Evolutionary conservation across 1,140 invertebrate genomes (phyloP).

Genomic region (Monochamus saltuarius): DNA sequence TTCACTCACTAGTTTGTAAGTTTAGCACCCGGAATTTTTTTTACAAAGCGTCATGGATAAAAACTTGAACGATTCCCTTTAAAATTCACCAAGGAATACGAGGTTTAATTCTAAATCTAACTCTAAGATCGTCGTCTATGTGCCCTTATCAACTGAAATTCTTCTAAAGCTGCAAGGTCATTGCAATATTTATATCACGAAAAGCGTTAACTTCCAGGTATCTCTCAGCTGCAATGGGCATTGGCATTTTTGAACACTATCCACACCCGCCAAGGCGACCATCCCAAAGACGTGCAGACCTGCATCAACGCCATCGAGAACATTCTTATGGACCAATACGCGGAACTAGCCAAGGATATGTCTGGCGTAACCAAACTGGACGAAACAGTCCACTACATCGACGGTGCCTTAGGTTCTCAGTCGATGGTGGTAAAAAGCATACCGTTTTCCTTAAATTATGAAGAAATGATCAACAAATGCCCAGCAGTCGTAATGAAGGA

Average conservation of each 20-base stretch:
- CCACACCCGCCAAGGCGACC: constrained; percentile 32
- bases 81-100: too few relatives aligned
- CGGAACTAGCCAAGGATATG: constrained; percentile 35
- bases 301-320: constrained; percentile 45
- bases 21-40: too few relatives aligned
- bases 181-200: too few relatives aligned
- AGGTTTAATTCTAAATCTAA: too few relatives aligned
- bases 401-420: constrained; percentile 27
- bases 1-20: too few relatives aligned
- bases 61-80: too few relatives aligned
- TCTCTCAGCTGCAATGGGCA: constrained; percentile 48
- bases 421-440: constrained; percentile 19
- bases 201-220: constrained; percentile 28
- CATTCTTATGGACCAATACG: constrained; percentile 43
- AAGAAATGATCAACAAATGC: constrained; percentile 31
- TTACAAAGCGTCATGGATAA: too few relatives aligned
- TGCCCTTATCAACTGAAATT: too few relatives aligned
- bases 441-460: constrained; percentile 43
- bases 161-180: too few relatives aligned
- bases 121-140: too few relatives aligned
- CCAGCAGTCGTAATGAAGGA: background rate
- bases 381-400: constrained; percentile 24
- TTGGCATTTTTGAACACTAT: constrained; percentile 42
- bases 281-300: constrained; percentile 42
- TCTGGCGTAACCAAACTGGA: constrained; percentile 24